phyloP scores from a whole-genome alignment of 2,797 vertebrate genomes.

The Argyrosomus regius region DNA sequence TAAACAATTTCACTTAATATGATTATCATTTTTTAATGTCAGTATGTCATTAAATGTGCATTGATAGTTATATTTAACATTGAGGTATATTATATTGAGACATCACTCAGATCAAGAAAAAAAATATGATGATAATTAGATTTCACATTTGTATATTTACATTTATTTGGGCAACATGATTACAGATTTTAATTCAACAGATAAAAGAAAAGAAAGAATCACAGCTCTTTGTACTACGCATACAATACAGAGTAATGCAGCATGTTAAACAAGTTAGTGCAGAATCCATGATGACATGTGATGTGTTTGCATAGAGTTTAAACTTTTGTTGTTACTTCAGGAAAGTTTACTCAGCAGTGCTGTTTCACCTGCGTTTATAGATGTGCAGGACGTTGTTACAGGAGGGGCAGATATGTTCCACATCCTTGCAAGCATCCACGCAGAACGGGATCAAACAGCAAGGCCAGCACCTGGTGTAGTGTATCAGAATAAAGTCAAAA shows the following conservation, averaged over 20 bases:
- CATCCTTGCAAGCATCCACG: conserved; percentile 74
- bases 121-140: background rate
- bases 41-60: background rate
- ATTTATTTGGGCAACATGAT: background rate
- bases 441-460: conserved; percentile 81
- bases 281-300: too few relatives aligned
- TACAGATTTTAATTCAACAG: conserved; percentile 7
- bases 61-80: background rate
- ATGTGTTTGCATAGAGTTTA: too few relatives aligned
- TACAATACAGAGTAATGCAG: background rate
- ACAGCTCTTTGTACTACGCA: background rate
- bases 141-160: background rate
- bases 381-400: conserved; percentile 70
- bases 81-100: background rate
- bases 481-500: conserved; percentile 12
- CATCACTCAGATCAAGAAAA: background rate
- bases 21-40: background rate
- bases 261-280: background rate
- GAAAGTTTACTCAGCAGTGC: background rate
- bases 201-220: background rate
- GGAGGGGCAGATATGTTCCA: conserved; percentile 77
- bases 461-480: conserved; percentile 64
- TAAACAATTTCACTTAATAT: background rate
- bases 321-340: background rate
- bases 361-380: conserved; percentile 68